Base-by-base conservation (phyloP, 2,113 vertebrate genomes). In the Erpornis zantholeuca region DNA sequence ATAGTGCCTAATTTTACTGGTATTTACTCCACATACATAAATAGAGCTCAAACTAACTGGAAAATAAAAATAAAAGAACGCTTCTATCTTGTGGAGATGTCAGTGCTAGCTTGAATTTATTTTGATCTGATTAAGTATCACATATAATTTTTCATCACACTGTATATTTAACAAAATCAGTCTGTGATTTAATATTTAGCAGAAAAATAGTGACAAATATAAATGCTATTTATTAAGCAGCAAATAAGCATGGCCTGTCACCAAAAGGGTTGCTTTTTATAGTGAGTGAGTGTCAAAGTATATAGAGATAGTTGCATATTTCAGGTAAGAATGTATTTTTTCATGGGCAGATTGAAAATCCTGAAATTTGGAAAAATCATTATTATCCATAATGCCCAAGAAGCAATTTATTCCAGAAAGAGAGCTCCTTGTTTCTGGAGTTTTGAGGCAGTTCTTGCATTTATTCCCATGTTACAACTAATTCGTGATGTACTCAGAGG, bases 1-100 rank as follows among this genome's bases (percentile, higher is more conserved):
- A 76, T 49, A 81, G 78, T 52, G 50, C 50, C 54, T 82, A 53
- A 85, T 80, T 94, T 94, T 83, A 35, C 56, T 84, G 19, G 20
- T 75, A 60, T 95, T 95, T 96, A 85, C 53, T 87, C 65, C 61
- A 82, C 29, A 70, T 78, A 20, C 78, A 82, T 92, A 91, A 94
- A 95, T 23, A 89, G 66, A 73, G 59, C 17, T 59, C 69, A 85
- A 87, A 33, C 7, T 66, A 76, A 47, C 70, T 24, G 35, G 69
- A 45, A 92, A 76, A 92, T 77, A 88, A 88, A 83, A 80, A 77
- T 63, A 73, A 65, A 57, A 36, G 21, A 91, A 40, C 4, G 15
- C n/a, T 79, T 73, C 18, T 38, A 7, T 65, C 47, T 76, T 25
- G 4, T 36, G n/a, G n/a, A 33, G 57, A 71, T 80, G 54, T 61